These are phyloP conservation scores for Oreochromis grahami DNA, from an alignment of 2,797 vertebrate genomes.

Conservation along the genomic window DNA sequence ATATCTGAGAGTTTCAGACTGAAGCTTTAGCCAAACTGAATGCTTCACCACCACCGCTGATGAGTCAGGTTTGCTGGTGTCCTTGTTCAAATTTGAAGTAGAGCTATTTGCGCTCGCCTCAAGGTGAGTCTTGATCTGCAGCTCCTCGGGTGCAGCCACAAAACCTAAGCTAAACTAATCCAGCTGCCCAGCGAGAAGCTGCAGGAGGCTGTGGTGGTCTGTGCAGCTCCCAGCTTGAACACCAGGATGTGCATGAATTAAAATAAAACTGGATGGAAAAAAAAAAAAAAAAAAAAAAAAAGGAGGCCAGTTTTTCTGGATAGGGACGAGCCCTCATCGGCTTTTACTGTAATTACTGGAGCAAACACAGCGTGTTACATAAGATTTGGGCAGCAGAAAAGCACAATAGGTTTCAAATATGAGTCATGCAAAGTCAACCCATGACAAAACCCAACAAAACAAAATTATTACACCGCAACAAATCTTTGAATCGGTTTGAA, in stretches of 20 bases:
- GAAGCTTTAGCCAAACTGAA: neutral
- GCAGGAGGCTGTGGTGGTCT: neutral
- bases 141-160: neutral
- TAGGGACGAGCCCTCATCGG: neutral
- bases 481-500: neutral
- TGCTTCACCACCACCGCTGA: fast-evolving
- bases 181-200: fast-evolving
- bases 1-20: neutral
- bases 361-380: neutral
- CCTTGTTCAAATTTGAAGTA: neutral
- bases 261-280: neutral
- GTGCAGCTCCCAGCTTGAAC: neutral
- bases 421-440: neutral
- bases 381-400: neutral
- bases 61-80: neutral
- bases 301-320: neutral
- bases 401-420: neutral
- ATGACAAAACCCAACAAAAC: neutral
- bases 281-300: too few species aligned
- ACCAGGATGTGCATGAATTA: neutral
- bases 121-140: neutral
- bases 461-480: conserved; percentile 27
- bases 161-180: fast-evolving
- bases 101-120: neutral
- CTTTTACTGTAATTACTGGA: conserved; percentile 30